phyloP scores from a whole-genome alignment of 2,888 invertebrate species.

The Synanthedon vespiformis region DNA sequence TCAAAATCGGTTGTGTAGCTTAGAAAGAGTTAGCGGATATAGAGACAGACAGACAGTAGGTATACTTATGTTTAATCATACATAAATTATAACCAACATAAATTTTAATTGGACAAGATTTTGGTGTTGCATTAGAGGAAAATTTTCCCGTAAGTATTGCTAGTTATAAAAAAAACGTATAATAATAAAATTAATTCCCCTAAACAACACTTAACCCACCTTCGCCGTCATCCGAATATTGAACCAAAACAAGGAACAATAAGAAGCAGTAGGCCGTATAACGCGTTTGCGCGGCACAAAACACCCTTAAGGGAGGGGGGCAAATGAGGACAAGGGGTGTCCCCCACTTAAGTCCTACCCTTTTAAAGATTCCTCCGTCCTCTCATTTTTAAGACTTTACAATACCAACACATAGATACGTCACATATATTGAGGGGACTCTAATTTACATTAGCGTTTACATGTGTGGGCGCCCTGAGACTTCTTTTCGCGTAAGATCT shows the following conservation, averaged over 20 bases:
- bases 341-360: slow-evolving; percentile 66
- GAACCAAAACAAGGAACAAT: slow-evolving; percentile 65
- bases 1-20: too few species aligned
- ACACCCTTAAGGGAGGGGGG: slow-evolving; percentile 32
- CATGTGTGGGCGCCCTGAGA: background rate
- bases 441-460: slow-evolving; percentile 44
- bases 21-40: too few species aligned
- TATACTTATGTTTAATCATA: too few species aligned
- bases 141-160: background rate
- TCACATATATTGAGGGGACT: slow-evolving; percentile 35
- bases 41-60: too few species aligned
- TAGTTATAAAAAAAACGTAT: slow-evolving; percentile 2
- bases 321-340: slow-evolving; percentile 29
- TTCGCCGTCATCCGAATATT: slow-evolving; percentile 54
- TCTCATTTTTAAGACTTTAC: slow-evolving; percentile 70
- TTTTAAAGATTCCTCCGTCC: slow-evolving; percentile 68
- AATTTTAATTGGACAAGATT: too few species aligned
- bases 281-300: slow-evolving; percentile 50
- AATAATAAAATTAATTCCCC: slow-evolving; percentile 29
- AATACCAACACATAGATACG: slow-evolving; percentile 57
- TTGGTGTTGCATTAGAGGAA: too few species aligned
- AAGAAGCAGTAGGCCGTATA: slow-evolving; percentile 54
- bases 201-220: slow-evolving; percentile 57
- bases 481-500: slow-evolving; percentile 4
- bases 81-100: too few species aligned